These are phyloP conservation scores for Thripadectes ignobilis DNA, from an alignment of 2,797 vertebrate genomes.

Conservation along the genomic window DNA sequence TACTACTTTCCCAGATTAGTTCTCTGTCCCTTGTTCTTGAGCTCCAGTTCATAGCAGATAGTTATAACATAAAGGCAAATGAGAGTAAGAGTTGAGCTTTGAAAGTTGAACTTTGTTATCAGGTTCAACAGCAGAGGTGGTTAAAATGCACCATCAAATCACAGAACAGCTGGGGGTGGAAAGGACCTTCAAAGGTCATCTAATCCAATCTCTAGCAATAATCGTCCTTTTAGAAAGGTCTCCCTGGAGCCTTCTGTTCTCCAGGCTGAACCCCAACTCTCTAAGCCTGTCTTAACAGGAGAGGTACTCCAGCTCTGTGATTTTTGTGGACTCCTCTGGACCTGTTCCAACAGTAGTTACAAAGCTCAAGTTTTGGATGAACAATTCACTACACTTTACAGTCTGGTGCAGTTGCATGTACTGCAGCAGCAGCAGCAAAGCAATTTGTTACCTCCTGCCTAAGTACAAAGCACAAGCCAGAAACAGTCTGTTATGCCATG, in stretches of 20 bases:
- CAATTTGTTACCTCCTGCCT: accelerated
- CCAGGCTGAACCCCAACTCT: neutral
- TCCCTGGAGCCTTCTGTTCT: neutral
- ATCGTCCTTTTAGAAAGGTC: too few relatives aligned
- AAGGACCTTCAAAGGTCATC: neutral
- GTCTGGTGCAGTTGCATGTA: neutral
- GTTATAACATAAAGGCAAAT: accelerated
- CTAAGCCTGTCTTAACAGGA: neutral
- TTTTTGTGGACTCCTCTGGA: neutral
- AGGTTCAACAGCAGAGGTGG: accelerated
- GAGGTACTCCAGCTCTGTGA: neutral
- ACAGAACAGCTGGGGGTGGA: accelerated
- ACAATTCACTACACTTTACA: neutral
- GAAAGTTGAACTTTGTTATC: neutral
- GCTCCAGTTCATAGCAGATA: neutral
- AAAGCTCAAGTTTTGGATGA: neutral
- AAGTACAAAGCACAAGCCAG: neutral
- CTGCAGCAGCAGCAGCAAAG: neutral
- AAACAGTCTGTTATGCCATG: accelerated
- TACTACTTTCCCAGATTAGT: accelerated
- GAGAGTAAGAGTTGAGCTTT: neutral
- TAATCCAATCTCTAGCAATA: neutral
- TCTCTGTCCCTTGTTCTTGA: neutral
- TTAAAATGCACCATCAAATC: neutral
- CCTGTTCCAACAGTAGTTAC: neutral